Percentiles rank a stretch among this genome's conserved stretches.
Conservation (phyloP, 1,140 invertebrate genomes). For the Panagrolaimus sp. region DNA sequence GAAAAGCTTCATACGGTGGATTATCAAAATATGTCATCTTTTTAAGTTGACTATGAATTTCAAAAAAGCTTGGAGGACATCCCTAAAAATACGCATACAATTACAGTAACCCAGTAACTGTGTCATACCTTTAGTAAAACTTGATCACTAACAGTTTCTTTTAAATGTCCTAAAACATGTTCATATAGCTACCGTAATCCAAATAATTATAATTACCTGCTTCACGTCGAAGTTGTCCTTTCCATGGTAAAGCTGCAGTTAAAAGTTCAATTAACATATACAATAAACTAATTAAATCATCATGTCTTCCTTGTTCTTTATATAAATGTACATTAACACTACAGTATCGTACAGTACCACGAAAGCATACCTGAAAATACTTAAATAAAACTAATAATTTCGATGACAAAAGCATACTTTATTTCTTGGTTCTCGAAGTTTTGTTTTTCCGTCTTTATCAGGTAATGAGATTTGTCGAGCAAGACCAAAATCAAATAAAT, state of each 20-base stretch:
- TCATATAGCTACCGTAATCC: no score
- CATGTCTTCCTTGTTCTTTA: slow-evolving; percentile 35
- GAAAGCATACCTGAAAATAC: slow-evolving; percentile 36
- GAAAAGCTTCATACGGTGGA: slow-evolving; percentile 33
- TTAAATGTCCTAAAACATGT: no score
- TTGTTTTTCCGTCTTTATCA: slow-evolving; percentile 28
- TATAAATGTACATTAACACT: slow-evolving; percentile 29
- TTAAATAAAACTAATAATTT: no score
- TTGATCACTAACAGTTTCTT: slow-evolving; percentile 32
- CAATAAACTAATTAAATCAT: slow-evolving; percentile 23
- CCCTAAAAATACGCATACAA: slow-evolving; percentile 14
- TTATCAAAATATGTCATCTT: slow-evolving; percentile 41
- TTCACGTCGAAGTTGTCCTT: slow-evolving; percentile 37
- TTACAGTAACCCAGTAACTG: background rate
- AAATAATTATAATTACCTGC: no score
- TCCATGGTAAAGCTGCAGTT: slow-evolving; percentile 93
- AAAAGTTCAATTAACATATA: slow-evolving; percentile 67
- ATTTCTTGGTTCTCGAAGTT: slow-evolving; percentile 36
- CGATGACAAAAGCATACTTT: slow-evolving; percentile 26
- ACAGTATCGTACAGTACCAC: slow-evolving; percentile 95
- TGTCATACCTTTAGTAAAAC: slow-evolving; percentile 18
- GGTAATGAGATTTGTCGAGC: slow-evolving; percentile 44
- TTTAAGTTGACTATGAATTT: slow-evolving; percentile 31
- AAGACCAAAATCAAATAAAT: slow-evolving; percentile 50
- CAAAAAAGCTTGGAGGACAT: slow-evolving; percentile 35